phyloP scores from a whole-genome alignment of 2,888 invertebrate species.

The Lycia hirtaria region DNA sequence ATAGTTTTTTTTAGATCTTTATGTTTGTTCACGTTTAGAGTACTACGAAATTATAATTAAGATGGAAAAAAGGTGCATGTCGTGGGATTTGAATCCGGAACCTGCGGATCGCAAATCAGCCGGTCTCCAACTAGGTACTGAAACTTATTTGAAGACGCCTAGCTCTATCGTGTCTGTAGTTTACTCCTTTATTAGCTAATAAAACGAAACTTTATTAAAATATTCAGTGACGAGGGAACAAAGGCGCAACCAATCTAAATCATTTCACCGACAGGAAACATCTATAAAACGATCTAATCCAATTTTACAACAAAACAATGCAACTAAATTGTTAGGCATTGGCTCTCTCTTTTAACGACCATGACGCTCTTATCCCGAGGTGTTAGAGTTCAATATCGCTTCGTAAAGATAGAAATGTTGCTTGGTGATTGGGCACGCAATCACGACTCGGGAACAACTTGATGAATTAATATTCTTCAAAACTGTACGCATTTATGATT shows the following conservation, averaged over 20 bases:
- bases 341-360: background rate
- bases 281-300: constrained; percentile 31
- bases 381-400: constrained; percentile 26
- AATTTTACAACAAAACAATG: constrained; percentile 32
- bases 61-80: too few species aligned
- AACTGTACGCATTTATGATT: constrained; percentile 75
- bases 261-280: constrained; percentile 24
- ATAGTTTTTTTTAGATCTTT: too few species aligned
- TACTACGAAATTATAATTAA: too few species aligned
- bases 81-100: too few species aligned
- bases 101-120: too few species aligned
- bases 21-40: too few species aligned
- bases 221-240: constrained; percentile 8
- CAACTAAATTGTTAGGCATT: constrained; percentile 20
- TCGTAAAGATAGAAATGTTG: constrained; percentile 22
- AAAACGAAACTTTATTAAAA: background rate
- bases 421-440: constrained; percentile 74
- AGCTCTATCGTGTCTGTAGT: background rate
- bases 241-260: constrained; percentile 20
- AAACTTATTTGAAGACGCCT: too few species aligned
- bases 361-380: constrained; percentile 14
- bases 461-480: constrained; percentile 78
- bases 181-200: background rate
- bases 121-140: too few species aligned
- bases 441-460: constrained; percentile 74